Conservation (phyloP, 2,888 invertebrate genomes). For the Zelleria hepariella region DNA sequence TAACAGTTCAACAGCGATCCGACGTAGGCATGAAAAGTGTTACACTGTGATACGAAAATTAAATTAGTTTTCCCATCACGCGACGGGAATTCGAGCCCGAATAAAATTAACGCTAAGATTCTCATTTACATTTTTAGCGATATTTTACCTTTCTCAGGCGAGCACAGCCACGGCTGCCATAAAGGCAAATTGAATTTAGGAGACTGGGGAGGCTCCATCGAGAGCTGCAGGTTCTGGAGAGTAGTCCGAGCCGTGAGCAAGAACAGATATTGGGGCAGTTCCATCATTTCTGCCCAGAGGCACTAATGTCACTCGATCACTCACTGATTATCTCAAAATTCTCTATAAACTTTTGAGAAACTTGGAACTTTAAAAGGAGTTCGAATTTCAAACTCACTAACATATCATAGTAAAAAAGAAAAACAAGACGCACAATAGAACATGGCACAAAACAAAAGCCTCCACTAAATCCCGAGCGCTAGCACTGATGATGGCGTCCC, state of each 20-base stretch:
- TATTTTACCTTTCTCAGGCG: conserved; percentile 49
- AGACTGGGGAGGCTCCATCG: conserved; percentile 66
- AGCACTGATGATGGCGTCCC: conserved; percentile 40
- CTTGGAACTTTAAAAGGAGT: not conserved
- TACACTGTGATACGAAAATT: not conserved
- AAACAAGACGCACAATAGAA: not conserved
- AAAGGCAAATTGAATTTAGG: conserved; percentile 65
- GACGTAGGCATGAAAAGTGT: not conserved
- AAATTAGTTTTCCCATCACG: not conserved
- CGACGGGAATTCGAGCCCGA: not conserved
- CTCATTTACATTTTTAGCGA: not conserved
- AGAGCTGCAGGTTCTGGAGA: conserved; percentile 39
- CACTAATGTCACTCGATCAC: conserved; percentile 14
- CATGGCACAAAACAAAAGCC: not conserved
- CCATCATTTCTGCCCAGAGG: conserved; percentile 55
- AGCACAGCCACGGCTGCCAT: conserved; percentile 65
- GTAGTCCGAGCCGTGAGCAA: conserved; percentile 52
- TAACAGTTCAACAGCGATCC: not conserved
- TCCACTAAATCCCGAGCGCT: not conserved
- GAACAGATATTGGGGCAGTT: conserved; percentile 57
- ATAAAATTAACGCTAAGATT: not conserved
- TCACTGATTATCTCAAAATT: not conserved
- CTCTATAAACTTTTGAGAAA: not conserved
- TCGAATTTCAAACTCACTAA: not conserved
- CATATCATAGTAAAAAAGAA: not conserved